Conservation (phyloP, 2,113 vertebrate genomes). For the Phyllostomus discolor region DNA sequence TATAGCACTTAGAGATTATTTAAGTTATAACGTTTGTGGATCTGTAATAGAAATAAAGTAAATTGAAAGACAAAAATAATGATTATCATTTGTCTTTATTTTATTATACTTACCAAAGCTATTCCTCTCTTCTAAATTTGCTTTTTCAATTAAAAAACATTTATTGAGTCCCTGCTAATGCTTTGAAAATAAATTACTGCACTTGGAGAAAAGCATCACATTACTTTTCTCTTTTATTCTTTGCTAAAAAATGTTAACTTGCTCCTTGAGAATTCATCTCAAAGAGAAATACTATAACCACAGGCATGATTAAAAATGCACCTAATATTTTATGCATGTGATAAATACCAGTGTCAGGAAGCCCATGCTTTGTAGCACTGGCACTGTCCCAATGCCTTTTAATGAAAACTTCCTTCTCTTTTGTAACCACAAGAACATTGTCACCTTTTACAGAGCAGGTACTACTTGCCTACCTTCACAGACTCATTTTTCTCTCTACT, state of each 20-base stretch:
- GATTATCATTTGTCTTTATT: conserved; percentile 13
- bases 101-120: neutral
- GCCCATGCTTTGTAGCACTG: rapidly evolving
- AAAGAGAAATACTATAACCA: neutral
- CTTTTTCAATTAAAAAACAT: conserved; percentile 27
- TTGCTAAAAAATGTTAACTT: neutral
- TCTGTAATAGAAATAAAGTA: neutral
- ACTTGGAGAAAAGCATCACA: neutral
- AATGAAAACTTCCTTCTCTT: neutral
- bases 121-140: neutral
- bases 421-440: neutral
- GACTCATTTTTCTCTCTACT: neutral
- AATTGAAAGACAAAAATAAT: neutral
- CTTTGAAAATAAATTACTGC: neutral
- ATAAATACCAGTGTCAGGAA: neutral
- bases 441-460: neutral
- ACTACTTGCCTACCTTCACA: neutral
- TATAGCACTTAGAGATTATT: neutral
- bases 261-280: neutral
- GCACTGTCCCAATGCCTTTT: neutral
- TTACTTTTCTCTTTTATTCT: neutral
- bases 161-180: neutral
- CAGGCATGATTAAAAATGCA: neutral
- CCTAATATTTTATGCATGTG: neutral
- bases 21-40: neutral